Percentiles rank a stretch among this genome's conserved stretches.
These are phyloP conservation scores for Eupithecia tripunctaria DNA, from an alignment of 2,888 invertebrate species.

Conservation along the genomic window DNA sequence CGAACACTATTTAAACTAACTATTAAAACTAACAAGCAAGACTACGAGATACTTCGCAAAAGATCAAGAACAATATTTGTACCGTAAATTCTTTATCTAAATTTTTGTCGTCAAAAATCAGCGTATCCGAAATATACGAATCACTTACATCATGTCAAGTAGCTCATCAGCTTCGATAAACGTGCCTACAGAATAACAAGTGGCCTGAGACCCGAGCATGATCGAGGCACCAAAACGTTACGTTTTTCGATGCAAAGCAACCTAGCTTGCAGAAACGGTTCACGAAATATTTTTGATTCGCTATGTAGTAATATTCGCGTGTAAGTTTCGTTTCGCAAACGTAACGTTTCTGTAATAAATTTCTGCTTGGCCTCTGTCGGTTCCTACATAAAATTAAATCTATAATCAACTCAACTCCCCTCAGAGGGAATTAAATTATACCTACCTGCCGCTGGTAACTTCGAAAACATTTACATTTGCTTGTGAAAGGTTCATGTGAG, in stretches of 20 bases:
- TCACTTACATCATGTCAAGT: slow-evolving; percentile 59
- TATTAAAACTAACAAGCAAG: background rate
- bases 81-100: slow-evolving; percentile 4
- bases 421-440: slow-evolving; percentile 80
- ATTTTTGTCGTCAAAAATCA: slow-evolving; percentile 38
- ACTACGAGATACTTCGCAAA: background rate
- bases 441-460: slow-evolving; percentile 75
- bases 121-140: slow-evolving; percentile 48
- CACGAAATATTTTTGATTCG: background rate
- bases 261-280: background rate
- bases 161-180: slow-evolving; percentile 73
- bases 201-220: slow-evolving; percentile 52
- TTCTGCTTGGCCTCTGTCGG: slow-evolving; percentile 50
- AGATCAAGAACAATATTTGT: background rate
- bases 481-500: slow-evolving; percentile 61
- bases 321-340: background rate
- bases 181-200: slow-evolving; percentile 74
- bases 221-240: background rate
- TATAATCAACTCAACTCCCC: slow-evolving; percentile 77
- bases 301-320: background rate
- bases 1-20: too few relatives aligned
- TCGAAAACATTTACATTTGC: slow-evolving; percentile 77
- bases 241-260: background rate
- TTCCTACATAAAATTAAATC: slow-evolving; percentile 80
- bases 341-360: slow-evolving; percentile 1